Conservation (phyloP, 2,113 vertebrate genomes). For the Anolis sagrei region DNA sequence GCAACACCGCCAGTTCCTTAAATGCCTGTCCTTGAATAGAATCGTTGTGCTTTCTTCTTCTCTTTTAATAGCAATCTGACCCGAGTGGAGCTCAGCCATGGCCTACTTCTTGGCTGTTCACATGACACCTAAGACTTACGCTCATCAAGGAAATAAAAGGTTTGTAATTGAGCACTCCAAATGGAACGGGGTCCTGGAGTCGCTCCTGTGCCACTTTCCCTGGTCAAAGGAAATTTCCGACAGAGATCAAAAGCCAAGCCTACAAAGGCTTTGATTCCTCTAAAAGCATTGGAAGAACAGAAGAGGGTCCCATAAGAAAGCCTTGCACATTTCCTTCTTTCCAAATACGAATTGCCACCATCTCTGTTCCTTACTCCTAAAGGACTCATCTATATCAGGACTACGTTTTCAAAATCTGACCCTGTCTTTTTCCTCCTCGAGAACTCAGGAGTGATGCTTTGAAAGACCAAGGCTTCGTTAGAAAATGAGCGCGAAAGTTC, state of each 20-base stretch:
- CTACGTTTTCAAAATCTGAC: slow-evolving; percentile 14
- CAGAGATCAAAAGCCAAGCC: slow-evolving; percentile 24
- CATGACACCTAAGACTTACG: slow-evolving; percentile 24
- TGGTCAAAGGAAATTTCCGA: slow-evolving; percentile 34
- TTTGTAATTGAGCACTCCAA: slow-evolving; percentile 67
- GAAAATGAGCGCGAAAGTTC: background rate
- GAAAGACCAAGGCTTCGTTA: slow-evolving; percentile 13
- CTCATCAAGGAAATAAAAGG: slow-evolving; percentile 57
- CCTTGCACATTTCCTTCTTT: background rate
- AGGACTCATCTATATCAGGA: background rate
- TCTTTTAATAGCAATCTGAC: slow-evolving; percentile 45
- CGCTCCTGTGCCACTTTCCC: slow-evolving; percentile 51
- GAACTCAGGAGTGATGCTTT: background rate
- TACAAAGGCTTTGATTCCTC: slow-evolving; percentile 62
- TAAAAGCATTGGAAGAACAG: slow-evolving; percentile 42
- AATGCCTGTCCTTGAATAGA: slow-evolving; percentile 52
- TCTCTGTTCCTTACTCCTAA: slow-evolving; percentile 1
- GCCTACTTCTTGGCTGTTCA: slow-evolving; percentile 45
- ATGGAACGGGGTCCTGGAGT: slow-evolving; percentile 48
- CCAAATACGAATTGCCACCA: slow-evolving; percentile 1
- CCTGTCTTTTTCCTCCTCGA: background rate
- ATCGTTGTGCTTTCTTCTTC: slow-evolving; percentile 44
- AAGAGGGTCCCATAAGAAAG: slow-evolving; percentile 29
- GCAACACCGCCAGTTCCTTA: slow-evolving; percentile 50
- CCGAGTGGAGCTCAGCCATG: slow-evolving; percentile 26